phyloP scores from a whole-genome alignment of 2,888 invertebrate species.

The Dinocampus coccinellae region DNA sequence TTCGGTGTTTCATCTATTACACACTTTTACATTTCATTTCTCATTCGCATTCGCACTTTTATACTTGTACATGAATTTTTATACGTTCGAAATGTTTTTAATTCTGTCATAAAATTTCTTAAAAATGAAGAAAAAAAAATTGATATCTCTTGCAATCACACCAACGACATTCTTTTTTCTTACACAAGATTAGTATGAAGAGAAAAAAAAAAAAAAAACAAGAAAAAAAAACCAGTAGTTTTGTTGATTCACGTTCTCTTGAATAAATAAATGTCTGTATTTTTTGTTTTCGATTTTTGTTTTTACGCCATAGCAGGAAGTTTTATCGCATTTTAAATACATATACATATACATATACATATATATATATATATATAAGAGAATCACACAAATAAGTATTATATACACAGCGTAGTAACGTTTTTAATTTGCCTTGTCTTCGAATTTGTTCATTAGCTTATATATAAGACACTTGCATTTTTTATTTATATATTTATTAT shows the following conservation, averaged over 20 bases:
- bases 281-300: constrained; percentile 28
- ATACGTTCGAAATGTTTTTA: no score
- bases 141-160: no score
- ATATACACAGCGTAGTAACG: neutral
- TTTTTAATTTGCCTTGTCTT: neutral
- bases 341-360: neutral
- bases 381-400: constrained; percentile 6
- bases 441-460: neutral
- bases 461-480: neutral
- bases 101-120: no score
- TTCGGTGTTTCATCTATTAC: constrained; percentile 48
- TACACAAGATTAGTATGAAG: no score
- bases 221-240: neutral
- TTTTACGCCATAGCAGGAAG: constrained; percentile 17
- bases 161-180: no score
- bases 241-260: constrained; percentile 6
- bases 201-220: neutral
- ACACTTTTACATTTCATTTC: constrained; percentile 31
- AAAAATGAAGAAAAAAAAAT: no score
- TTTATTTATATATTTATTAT: neutral
- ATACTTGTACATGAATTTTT: neutral
- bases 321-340: neutral
- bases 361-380: neutral
- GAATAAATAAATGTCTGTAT: constrained; percentile 17
- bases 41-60: constrained; percentile 5